These are phyloP conservation scores for Anniella stebbinsi DNA, from an alignment of 2,797 vertebrate species.

Conservation along the genomic window DNA sequence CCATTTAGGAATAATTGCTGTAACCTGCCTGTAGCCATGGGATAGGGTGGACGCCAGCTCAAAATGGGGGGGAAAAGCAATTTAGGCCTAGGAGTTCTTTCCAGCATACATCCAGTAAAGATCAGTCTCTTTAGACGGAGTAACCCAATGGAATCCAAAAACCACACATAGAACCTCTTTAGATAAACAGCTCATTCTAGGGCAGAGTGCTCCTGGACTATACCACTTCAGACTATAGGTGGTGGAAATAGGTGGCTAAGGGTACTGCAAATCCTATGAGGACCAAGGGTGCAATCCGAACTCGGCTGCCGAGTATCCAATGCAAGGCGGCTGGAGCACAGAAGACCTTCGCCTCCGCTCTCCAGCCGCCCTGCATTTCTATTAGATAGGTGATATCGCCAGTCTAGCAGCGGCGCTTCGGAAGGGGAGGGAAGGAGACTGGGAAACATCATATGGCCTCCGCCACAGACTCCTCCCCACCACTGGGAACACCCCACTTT, in stretches of 20 bases:
- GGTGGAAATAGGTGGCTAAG: background rate
- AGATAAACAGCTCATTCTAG: background rate
- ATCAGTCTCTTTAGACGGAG: background rate
- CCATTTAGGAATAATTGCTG: conserved; percentile 4
- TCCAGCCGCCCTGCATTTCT: too few species aligned
- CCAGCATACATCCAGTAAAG: background rate
- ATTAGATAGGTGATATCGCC: too few species aligned
- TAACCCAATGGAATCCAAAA: background rate
- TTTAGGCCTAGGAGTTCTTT: background rate
- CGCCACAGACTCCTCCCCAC: too few species aligned
- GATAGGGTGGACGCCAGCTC: background rate
- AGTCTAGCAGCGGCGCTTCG: too few species aligned
- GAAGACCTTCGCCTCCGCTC: too few species aligned
- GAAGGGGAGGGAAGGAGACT: too few species aligned
- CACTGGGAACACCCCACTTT: too few species aligned
- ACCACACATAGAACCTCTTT: background rate
- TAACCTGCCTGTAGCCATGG: background rate
- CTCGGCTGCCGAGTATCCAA: too few species aligned
- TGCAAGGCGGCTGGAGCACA: too few species aligned
- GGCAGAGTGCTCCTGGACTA: background rate
- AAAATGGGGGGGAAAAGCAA: background rate
- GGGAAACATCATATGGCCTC: too few species aligned
- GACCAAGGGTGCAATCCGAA: too few species aligned
- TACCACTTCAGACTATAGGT: background rate
- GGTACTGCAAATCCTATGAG: too few species aligned